A percentile compares a stretch with the other conserved stretches of the same genome.
Evolutionary conservation across 2,113 vertebrate species (phyloP).

Genomic region (Atherinomorus stipes): DNA sequence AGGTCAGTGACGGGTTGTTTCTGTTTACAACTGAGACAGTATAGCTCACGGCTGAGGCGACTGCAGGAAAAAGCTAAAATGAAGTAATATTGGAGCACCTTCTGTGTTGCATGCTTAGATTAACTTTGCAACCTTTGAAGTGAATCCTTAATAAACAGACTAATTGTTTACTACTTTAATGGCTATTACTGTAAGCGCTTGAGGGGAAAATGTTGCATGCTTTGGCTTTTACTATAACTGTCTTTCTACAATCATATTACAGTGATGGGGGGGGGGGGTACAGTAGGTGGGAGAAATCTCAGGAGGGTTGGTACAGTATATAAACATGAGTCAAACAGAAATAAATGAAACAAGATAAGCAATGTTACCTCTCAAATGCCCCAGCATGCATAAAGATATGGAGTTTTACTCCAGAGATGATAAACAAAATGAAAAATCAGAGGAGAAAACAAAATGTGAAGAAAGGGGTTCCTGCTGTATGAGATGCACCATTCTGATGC

Average conservation of each 20-base stretch:
- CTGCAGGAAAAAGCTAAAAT: no score
- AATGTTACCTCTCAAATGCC: no score
- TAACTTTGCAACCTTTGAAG: no score
- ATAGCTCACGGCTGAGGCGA: no score
- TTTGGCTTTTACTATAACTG: no score
- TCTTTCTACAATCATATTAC: not conserved
- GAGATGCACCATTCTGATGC: constrained; percentile 6
- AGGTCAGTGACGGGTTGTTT: not conserved
- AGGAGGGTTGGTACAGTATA: not conserved
- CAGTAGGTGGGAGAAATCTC: not conserved
- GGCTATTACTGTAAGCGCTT: no score
- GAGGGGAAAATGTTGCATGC: no score
- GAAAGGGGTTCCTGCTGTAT: not conserved
- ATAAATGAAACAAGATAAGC: not conserved
- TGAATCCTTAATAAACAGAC: no score
- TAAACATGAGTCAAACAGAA: constrained; percentile 1
- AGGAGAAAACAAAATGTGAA: not conserved
- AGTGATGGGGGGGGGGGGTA: not conserved
- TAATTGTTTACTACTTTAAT: no score
- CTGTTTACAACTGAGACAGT: constrained; percentile 4
- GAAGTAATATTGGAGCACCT: no score
- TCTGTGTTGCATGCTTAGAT: no score
- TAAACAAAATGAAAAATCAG: constrained; percentile 5
- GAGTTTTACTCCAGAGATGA: not conserved
- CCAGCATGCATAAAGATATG: no score